Conservation (phyloP, 2,888 invertebrate genomes). For the Macropis europaea region DNA sequence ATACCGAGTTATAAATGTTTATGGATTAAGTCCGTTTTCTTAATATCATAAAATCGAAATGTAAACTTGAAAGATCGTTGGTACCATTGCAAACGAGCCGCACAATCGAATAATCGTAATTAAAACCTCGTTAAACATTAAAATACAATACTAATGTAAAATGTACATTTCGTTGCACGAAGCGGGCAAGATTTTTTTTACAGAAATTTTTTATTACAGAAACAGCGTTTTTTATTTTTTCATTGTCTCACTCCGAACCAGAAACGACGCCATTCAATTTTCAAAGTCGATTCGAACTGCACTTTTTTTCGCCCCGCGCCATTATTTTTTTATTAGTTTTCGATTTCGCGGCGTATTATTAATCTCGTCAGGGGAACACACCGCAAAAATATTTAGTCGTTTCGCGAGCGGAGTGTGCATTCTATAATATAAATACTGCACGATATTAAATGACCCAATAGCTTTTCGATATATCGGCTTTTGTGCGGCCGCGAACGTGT, state of each 20-base stretch:
- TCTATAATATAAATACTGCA: slow-evolving; percentile 10
- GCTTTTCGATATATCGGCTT: slow-evolving; percentile 8
- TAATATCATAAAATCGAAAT: too few relatives aligned
- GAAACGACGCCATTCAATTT: slow-evolving; percentile 5
- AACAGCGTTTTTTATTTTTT: slow-evolving; percentile 2
- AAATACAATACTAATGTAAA: too few relatives aligned
- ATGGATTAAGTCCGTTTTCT: too few relatives aligned
- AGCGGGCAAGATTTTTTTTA: neutral
- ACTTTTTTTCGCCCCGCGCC: neutral
- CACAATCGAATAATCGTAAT: too few relatives aligned
- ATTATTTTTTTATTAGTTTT: slow-evolving; percentile 18
- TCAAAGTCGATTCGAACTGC: slow-evolving; percentile 14
- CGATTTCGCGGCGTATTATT: slow-evolving; percentile 4
- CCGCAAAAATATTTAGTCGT: slow-evolving; percentile 19
- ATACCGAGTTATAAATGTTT: too few relatives aligned
- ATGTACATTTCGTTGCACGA: too few relatives aligned
- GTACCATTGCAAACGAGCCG: too few relatives aligned
- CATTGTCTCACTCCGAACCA: neutral
- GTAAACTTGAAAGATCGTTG: too few relatives aligned
- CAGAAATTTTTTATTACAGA: neutral
- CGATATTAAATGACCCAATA: slow-evolving; percentile 20
- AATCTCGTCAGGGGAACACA: slow-evolving; percentile 1
- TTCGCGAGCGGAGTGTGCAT: neutral
- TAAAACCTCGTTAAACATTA: too few relatives aligned
- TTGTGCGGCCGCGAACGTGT: neutral